Evolutionary conservation across 1,140 invertebrate genomes (phyloP), one percentile per base, ranked within the genome.

Genomic region (Zaprionus taronus): DNA sequence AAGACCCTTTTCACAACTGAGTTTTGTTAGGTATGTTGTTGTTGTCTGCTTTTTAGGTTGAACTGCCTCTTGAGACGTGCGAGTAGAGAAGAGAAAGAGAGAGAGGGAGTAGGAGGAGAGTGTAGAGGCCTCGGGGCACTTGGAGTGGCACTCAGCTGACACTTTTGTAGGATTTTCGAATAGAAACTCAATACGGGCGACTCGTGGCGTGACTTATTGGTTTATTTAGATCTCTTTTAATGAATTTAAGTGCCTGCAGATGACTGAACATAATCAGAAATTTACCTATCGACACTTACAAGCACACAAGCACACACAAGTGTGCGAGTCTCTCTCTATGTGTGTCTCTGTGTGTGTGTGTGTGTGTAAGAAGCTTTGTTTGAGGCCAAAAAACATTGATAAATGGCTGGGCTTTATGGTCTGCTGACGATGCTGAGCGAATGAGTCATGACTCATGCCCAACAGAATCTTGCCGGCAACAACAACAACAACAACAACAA

Each of bases 181-280:
- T 87, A 87, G 83, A 87, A 87, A 87, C 83, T 72, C 80, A 87
- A 87, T 87, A 85, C 64, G 83, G 44, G 64, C 70, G 83, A 86
- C 83, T 86, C 83, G 83, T 86, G 83, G 83, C 84, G 84, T 87
- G 83, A 87, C 83, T 84, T 89, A 89, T 89, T 89, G 84, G 84
- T 89, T 90, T 89, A 89, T 87, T 87, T 84, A 84, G 83, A 89
- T 87, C 83, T 87, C 85, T 81, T 89, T 89, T 89, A 87, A 87
- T 87, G 83, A 87, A 87, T 76, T 87, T 83, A 81, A 87, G 84
- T 87, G 78, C 64, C 72, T 75, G 67, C 22, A 87, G 79, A 86
- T 86, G 83, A 82, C 81, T 57, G 80, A 87, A 77, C 83, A 86
- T 78, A 86, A 84, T 89, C 77, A 72, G 56, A 77, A 72, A 57